Conservation (phyloP, 2,113 vertebrate species). For the Himantopus leucocephalus region DNA sequence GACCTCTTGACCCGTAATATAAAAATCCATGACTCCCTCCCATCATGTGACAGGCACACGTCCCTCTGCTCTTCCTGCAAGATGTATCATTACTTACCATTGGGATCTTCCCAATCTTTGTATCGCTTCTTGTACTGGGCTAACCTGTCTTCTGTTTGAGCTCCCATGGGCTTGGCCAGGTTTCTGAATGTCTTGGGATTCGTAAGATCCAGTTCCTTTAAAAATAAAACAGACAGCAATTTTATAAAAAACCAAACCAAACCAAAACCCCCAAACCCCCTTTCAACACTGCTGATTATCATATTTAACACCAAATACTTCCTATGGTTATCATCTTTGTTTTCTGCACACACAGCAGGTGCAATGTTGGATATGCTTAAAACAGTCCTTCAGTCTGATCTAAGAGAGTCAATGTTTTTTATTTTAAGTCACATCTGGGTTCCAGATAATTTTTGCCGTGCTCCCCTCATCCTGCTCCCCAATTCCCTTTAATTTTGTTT, state of each 20-base stretch:
- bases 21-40: neutral
- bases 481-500: neutral
- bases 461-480: neutral
- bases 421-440: neutral
- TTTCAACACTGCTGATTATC: neutral
- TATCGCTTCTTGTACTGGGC: slow-evolving; percentile 97
- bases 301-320: neutral
- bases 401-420: neutral
- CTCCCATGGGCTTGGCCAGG: slow-evolving; percentile 95
- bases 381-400: neutral
- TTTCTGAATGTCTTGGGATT: slow-evolving; percentile 97
- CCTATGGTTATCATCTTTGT: neutral
- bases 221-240: neutral
- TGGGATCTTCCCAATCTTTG: slow-evolving; percentile 98
- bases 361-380: neutral
- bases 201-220: slow-evolving; percentile 92
- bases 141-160: slow-evolving; percentile 93
- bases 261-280: too few relatives aligned
- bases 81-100: slow-evolving; percentile 73
- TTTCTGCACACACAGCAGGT: neutral
- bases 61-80: neutral
- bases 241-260: neutral
- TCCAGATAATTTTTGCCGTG: neutral
- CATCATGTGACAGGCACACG: rapidly evolving
- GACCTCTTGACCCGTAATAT: neutral